Conservation (phyloP, 2,113 vertebrate species). For the Aptenodytes patagonicus region DNA sequence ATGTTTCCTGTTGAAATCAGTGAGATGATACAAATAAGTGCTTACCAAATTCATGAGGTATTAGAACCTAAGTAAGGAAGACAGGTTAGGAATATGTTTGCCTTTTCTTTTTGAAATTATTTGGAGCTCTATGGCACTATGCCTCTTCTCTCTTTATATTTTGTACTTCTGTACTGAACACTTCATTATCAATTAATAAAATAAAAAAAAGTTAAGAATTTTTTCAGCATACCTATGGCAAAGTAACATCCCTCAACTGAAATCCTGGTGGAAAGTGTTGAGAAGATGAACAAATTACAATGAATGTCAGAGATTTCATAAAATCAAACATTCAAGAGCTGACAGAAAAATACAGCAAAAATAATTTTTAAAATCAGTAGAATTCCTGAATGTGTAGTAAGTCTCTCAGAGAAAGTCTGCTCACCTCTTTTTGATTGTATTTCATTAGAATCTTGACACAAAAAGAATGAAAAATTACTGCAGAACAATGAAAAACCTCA, state of each 20-base stretch:
- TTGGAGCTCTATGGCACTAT: neutral
- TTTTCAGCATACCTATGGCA: neutral
- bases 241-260: neutral
- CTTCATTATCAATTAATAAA: neutral
- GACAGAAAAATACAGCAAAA: slow-evolving; percentile 8
- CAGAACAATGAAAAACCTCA: slow-evolving; percentile 41
- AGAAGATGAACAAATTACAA: neutral
- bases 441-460: slow-evolving; percentile 26
- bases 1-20: neutral
- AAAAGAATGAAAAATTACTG: slow-evolving; percentile 23
- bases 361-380: neutral
- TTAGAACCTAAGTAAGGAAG: neutral
- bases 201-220: neutral
- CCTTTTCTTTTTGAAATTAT: neutral
- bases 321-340: neutral
- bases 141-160: neutral
- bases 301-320: neutral
- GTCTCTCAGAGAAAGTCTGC: slow-evolving; percentile 7
- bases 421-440: neutral
- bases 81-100: neutral
- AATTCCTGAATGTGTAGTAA: slow-evolving; percentile 12
- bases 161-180: neutral
- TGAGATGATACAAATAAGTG: neutral
- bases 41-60: neutral
- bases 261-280: neutral